Conservation (phyloP, 2,797 vertebrate genomes). For the Sebastiscus tertius region DNA sequence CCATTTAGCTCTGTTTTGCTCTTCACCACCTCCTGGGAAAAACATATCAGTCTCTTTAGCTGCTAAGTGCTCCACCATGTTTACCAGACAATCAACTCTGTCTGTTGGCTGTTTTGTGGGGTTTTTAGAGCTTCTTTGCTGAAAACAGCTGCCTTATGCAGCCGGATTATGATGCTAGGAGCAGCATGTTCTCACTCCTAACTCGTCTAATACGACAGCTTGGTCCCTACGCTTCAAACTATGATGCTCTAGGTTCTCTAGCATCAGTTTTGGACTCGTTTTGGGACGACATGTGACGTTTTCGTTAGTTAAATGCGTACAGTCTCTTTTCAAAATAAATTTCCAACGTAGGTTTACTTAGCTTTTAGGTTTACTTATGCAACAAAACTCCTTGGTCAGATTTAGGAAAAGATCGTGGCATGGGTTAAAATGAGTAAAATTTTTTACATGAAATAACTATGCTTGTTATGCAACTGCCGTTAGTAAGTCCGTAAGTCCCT, state of each 20-base stretch:
- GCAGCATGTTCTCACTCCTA: too few relatives aligned
- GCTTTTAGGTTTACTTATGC: background rate
- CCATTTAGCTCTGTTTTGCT: background rate
- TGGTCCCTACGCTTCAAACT: too few relatives aligned
- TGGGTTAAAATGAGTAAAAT: fast-evolving
- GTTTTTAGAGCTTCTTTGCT: background rate
- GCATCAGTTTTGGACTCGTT: too few relatives aligned
- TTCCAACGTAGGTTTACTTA: background rate
- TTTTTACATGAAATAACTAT: too few relatives aligned
- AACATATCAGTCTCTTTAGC: background rate
- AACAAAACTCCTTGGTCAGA: fast-evolving
- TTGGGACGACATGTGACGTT: too few relatives aligned
- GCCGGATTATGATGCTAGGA: too few relatives aligned
- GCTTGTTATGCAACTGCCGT: fast-evolving
- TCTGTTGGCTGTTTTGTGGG: background rate
- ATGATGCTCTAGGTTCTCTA: too few relatives aligned
- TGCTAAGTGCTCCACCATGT: background rate
- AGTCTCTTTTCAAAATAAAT: background rate
- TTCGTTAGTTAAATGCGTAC: too few relatives aligned
- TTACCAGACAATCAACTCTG: background rate
- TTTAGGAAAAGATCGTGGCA: background rate
- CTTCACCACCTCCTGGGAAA: background rate
- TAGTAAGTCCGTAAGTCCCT: fast-evolving
- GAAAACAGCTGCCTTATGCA: background rate
- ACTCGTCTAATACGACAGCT: too few relatives aligned